Percentiles rank a stretch among this genome's conserved stretches.
phyloP scores from a whole-genome alignment of 2,797 vertebrate species.

The Sebastes matsubarae region DNA sequence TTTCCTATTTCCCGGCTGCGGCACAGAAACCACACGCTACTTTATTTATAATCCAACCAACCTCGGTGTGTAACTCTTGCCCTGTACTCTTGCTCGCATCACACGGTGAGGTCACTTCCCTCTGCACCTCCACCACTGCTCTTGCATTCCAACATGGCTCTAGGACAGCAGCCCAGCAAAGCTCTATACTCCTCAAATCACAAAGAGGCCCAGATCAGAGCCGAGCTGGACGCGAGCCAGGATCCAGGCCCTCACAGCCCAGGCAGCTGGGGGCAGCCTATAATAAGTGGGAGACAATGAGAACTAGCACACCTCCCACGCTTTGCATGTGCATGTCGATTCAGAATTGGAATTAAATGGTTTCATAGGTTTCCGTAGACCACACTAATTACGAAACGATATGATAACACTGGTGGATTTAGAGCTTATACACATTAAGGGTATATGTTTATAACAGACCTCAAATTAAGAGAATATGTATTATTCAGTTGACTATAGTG shows the following conservation, averaged over 20 bases:
- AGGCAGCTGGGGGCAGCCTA: conserved; percentile 82
- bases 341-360: conserved; percentile 73
- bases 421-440: conserved; percentile 15
- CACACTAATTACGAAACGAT: conserved; percentile 61
- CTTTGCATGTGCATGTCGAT: conserved; percentile 79
- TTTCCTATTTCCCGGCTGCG: conserved; percentile 70
- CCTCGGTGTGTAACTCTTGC: conserved; percentile 79
- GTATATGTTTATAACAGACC: conserved; percentile 28
- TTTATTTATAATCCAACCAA: conserved; percentile 88
- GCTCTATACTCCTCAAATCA: conserved; percentile 78
- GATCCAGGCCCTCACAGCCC: conserved; percentile 74
- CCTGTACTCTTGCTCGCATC: conserved; percentile 78
- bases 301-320: conserved; percentile 80
- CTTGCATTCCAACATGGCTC: conserved; percentile 85
- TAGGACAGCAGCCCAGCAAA: conserved; percentile 83
- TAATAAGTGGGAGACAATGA: conserved; percentile 85
- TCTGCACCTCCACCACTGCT: conserved; percentile 78
- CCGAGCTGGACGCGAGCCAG: conserved; percentile 82
- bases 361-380: conserved; percentile 65
- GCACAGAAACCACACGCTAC: conserved; percentile 73
- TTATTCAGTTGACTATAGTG: conserved; percentile 13
- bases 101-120: conserved; percentile 82
- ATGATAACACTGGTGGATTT: conserved; percentile 34
- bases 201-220: conserved; percentile 84
- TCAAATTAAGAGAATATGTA: not conserved